phyloP scores from a whole-genome alignment of 2,113 vertebrate species.

The Hippocampus zosterae region DNA sequence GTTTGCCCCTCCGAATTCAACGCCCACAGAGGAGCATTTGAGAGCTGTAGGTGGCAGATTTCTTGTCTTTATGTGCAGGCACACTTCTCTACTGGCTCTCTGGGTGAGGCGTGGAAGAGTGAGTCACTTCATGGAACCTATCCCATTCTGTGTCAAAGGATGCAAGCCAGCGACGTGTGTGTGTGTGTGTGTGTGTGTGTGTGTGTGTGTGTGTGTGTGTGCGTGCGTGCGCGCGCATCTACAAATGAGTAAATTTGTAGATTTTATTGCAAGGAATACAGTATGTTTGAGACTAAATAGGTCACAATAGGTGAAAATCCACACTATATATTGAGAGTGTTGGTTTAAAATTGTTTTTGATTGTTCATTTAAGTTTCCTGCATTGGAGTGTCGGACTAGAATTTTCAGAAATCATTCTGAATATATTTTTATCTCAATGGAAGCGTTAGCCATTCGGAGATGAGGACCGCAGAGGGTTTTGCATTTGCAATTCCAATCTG shows the following conservation, averaged over 20 bases:
- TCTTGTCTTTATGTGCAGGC: conserved; percentile 5
- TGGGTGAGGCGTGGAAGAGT: neutral
- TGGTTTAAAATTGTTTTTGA: too few species aligned
- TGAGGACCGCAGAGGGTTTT: conserved; percentile 44
- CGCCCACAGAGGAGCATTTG: conserved; percentile 26
- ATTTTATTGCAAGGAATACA: too few species aligned
- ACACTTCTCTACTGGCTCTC: neutral
- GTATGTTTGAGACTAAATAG: too few species aligned
- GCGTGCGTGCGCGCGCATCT: too few species aligned
- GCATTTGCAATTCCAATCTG: conserved; percentile 54
- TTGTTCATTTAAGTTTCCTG: too few species aligned
- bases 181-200: too few species aligned
- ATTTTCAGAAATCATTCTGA: neutral
- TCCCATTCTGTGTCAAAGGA: neutral
- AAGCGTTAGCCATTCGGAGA: conserved; percentile 32
- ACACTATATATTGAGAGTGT: too few species aligned
- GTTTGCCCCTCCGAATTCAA: conserved; percentile 60
- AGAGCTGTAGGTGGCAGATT: conserved; percentile 27
- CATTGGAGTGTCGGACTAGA: too few species aligned
- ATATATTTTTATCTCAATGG: neutral
- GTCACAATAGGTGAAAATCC: too few species aligned
- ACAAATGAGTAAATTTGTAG: too few species aligned
- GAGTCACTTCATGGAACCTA: neutral
- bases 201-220: too few species aligned
- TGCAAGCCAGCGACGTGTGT: neutral